Evolutionary conservation across 2,797 vertebrate genomes (phyloP), one percentile per base, ranked within the genome.

Genomic region (Tenualosa thibaudeaui): DNA sequence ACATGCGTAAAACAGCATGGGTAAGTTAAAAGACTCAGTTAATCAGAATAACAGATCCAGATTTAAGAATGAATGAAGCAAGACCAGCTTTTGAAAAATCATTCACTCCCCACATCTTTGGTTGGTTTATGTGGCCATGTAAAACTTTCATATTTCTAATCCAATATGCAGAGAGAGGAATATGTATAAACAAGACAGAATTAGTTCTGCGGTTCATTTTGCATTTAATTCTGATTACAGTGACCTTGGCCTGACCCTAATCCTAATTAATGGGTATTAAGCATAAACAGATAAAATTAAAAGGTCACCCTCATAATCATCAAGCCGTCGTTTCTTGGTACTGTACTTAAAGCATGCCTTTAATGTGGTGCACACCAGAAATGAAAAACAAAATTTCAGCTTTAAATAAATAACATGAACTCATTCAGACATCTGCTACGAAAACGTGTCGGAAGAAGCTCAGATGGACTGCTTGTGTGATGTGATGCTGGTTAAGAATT

Each of bases 231-330:
- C 83, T 84, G 89, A 89, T 87, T 89, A 86, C 84, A 68, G 58
- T 89, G 88, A 88, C 88, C 90, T 88, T 87, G 86, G 86, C 85
- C 88, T 89, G 89, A 89, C 87, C 87, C 85, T 81, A 86, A 85
- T 85, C 83, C 82, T 88, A 91, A 90, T 91, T 90, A 92, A 90
- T 86, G 81, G 82, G 88, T 85, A 88, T 91, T 90, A 88, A 82
- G 84, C 84, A 89, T 88, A 92, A 91, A 90, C 86, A 87, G 88
- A 84, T 86, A 83, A 90, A 91, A 89, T 88, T 86, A 90, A 91
- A 31, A 90, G 86, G 86, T 90, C 88, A 89, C 85, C 85, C 86
- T 85, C 62, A 86, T 87, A 87, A 85, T 88, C 82, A 89, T 85
- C 85, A 85, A 89, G 86, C 88, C 84, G 84, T 87, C 71, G 82